phyloP scores from a whole-genome alignment of 2,113 vertebrate species.

The Maccullochella peelii region DNA sequence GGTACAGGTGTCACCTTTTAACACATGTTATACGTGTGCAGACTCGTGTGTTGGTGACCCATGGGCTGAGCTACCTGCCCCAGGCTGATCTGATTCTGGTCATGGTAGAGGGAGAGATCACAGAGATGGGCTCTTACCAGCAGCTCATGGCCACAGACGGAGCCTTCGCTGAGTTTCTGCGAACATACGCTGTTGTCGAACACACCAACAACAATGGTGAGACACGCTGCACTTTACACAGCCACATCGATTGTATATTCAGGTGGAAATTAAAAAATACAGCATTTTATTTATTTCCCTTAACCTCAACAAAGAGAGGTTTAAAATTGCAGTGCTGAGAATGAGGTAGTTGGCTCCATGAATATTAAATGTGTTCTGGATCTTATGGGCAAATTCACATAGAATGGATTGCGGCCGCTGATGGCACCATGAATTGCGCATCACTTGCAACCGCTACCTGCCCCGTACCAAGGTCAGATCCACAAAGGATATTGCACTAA shows the following conservation, averaged over 20 bases:
- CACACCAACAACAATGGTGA: conserved; percentile 77
- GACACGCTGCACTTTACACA: background rate
- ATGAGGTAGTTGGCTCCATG: background rate
- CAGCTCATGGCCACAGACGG: conserved; percentile 90
- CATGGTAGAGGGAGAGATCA: conserved; percentile 93
- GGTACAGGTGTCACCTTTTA: background rate
- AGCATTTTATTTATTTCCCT: background rate
- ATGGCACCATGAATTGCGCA: no score
- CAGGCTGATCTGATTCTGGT: conserved; percentile 92
- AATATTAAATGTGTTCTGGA: background rate
- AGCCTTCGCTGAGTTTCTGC: conserved; percentile 93
- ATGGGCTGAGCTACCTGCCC: conserved; percentile 91
- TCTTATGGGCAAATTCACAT: no score
- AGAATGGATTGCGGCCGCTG: no score
- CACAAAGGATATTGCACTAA: no score
- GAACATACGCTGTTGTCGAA: conserved; percentile 87
- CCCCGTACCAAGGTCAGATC: no score
- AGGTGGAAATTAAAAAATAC: background rate
- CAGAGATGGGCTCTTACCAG: conserved; percentile 94
- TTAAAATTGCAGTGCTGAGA: background rate
- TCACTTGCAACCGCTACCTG: no score
- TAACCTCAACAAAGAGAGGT: background rate
- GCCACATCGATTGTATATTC: background rate
- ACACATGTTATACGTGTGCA: conserved; percentile 51
- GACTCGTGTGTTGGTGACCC: conserved; percentile 95